phyloP scores from a whole-genome alignment of 1,140 invertebrate species.

The Mizuhopecten yessoensis region DNA sequence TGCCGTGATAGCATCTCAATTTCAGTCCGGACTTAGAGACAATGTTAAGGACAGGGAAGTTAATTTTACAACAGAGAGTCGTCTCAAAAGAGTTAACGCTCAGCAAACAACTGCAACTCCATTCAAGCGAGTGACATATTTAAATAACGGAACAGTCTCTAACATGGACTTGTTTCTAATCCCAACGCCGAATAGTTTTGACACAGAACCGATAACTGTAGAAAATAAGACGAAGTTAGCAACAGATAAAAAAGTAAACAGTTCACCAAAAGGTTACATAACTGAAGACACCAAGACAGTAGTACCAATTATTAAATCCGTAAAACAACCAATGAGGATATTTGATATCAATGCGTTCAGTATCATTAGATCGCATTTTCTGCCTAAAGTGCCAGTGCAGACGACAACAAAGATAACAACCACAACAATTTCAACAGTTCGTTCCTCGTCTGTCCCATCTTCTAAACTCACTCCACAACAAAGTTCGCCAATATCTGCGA shows the following conservation, averaged over 20 bases:
- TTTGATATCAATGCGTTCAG: constrained; percentile 5
- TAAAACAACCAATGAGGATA: neutral
- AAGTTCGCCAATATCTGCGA: neutral
- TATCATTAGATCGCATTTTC: neutral
- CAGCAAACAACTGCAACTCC: neutral
- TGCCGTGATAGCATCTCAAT: neutral
- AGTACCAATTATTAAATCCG: neutral
- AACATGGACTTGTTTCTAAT: neutral
- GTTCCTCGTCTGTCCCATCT: neutral
- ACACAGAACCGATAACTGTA: neutral
- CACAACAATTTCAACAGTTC: neutral
- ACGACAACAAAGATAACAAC: neutral
- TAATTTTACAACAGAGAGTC: neutral
- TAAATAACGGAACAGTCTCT: neutral
- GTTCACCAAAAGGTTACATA: neutral
- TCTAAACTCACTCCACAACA: neutral
- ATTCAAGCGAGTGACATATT: neutral
- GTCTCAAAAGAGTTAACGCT: neutral
- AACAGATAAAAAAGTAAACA: neutral
- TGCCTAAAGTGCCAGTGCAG: neutral
- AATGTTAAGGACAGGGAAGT: neutral
- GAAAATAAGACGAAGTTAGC: neutral
- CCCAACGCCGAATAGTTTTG: neutral
- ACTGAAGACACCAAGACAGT: neutral
- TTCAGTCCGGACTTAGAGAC: neutral